These are phyloP conservation scores for Chamaedrilus cognettii DNA, from an alignment of 2,888 invertebrate genomes.

Conservation along the genomic window DNA sequence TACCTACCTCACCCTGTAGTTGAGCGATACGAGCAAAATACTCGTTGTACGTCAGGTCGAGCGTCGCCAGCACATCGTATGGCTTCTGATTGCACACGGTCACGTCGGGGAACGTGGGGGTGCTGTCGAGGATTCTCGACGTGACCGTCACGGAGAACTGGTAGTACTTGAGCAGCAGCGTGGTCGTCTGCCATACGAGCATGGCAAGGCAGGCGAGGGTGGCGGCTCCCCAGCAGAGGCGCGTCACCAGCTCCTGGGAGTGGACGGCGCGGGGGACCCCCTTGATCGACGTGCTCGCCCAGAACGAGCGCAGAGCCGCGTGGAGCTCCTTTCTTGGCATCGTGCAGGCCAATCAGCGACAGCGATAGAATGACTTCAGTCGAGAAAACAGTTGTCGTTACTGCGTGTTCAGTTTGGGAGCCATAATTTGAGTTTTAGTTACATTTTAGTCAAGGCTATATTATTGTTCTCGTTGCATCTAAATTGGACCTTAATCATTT, in stretches of 20 bases:
- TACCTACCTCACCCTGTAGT: neutral
- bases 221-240: neutral
- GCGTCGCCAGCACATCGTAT: neutral
- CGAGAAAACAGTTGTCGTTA: no score
- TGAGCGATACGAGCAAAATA: neutral
- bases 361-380: no score
- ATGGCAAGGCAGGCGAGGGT: neutral
- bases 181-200: conserved; percentile 1
- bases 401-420: no score
- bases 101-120: neutral
- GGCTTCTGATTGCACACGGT: conserved; percentile 7
- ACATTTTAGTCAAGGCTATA: no score
- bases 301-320: neutral
- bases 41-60: neutral
- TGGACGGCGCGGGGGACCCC: conserved; percentile 3
- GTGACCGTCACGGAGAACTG: neutral
- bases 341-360: no score
- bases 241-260: neutral
- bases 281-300: conserved; percentile 1
- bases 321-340: no score
- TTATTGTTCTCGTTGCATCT: no score
- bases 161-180: conserved; percentile 1
- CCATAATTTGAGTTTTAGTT: no score
- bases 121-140: neutral
- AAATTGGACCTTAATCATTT: no score